Base-by-base conservation (phyloP, 2,797 vertebrate species). In the Scolopax rusticola region DNA sequence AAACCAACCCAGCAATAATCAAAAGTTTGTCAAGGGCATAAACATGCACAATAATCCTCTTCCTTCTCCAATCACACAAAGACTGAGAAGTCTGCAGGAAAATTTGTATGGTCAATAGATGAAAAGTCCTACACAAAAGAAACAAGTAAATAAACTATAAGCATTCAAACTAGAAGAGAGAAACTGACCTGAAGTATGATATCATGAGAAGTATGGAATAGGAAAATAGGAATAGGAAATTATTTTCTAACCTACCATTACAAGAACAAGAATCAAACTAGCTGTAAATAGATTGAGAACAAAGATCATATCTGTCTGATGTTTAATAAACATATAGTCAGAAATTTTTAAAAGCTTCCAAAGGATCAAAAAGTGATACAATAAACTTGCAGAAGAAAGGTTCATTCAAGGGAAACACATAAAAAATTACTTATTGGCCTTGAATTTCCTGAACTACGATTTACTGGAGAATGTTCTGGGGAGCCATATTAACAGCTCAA, bases 401-500 rank as follows among this genome's bases (percentile, higher is more conserved):
- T 38, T 47, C 2, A 2, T 63, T 77, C 38, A 33, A 48, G 11
- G 19, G 36, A 17, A 74, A 65, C 16, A 56, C 11, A 38, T 3
- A n/a, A 68, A 71, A 59, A 78, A 50, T 36, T 73, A 50, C 9
- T 69, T 69, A 19, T 54, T 74, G 32, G 12, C 5, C 28, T 64
- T 70, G 28, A 88, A 81, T 68, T 73, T 8, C 17, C 54, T 73
- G 50, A 73, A 50, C 23, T 85, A 45, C 50, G 32, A n/a, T 38
- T 65, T 45, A 54, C 14, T 28, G 38, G n/a, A 50, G 4, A 82
- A 40, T 54, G 59, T 21, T 59, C 32, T 63, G 12, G n/a, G n/a
- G 57, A 82, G 45, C 20, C 36, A 50, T 0, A 0, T 11, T n/a
- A 50, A 47, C 15, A 77, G 65, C 56, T 64, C n/a, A 54, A 0